These are phyloP conservation scores for Rhingia rostrata DNA, from an alignment of 2,888 invertebrate genomes.

Conservation along the genomic window DNA sequence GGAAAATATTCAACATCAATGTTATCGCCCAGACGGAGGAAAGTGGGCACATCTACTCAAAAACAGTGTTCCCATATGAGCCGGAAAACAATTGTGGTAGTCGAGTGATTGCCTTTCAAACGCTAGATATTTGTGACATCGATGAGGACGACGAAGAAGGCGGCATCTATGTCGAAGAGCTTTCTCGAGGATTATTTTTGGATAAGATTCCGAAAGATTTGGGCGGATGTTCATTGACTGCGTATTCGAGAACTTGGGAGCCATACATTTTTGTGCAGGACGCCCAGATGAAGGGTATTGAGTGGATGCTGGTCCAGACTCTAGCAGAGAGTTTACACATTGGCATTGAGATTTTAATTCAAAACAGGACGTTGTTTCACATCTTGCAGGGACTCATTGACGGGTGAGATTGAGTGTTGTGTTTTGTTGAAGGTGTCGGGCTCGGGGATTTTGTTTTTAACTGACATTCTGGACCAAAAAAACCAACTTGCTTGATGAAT, in stretches of 20 bases:
- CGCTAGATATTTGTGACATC: slow-evolving; percentile 79
- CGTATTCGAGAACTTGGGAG: slow-evolving; percentile 80
- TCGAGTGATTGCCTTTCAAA: slow-evolving; percentile 78
- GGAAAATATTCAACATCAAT: slow-evolving; percentile 81
- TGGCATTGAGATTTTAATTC: slow-evolving; percentile 77
- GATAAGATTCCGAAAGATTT: slow-evolving; percentile 81
- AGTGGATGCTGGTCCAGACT: slow-evolving; percentile 80
- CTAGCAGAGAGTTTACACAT: slow-evolving; percentile 80
- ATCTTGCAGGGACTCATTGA: slow-evolving; percentile 80
- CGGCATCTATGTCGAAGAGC: slow-evolving; percentile 75
- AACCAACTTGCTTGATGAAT: no score
- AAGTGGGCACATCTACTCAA: slow-evolving; percentile 77
- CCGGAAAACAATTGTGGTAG: slow-evolving; percentile 80
- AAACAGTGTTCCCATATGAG: slow-evolving; percentile 81
- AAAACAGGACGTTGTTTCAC: slow-evolving; percentile 79
- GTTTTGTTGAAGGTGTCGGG: background rate
- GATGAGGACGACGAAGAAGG: slow-evolving; percentile 53
- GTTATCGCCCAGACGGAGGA: slow-evolving; percentile 79
- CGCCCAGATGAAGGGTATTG: slow-evolving; percentile 78
- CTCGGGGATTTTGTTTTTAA: no score
- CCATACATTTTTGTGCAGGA: slow-evolving; percentile 79
- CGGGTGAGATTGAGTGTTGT: slow-evolving; percentile 76
- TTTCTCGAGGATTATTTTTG: slow-evolving; percentile 76
- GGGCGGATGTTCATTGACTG: slow-evolving; percentile 80
- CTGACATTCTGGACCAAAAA: no score